These are phyloP conservation scores for Trichosurus vulpecula DNA, from an alignment of 2,797 vertebrate genomes.

Conservation along the genomic window DNA sequence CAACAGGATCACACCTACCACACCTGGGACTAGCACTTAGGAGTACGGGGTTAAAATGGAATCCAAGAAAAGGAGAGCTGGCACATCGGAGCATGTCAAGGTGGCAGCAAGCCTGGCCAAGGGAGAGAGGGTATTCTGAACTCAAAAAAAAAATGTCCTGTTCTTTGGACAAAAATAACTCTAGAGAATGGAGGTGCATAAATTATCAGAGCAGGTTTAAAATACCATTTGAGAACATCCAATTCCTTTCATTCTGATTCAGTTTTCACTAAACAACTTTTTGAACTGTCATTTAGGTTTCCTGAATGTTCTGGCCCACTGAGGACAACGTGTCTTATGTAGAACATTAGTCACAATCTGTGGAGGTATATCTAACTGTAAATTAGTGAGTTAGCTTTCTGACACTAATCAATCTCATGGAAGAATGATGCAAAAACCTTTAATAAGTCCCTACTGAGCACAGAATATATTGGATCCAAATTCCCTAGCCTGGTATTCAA, in stretches of 20 bases:
- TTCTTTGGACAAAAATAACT: background rate
- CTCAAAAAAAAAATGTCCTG: background rate
- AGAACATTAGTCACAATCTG: background rate
- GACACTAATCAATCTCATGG: background rate
- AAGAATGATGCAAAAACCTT: background rate
- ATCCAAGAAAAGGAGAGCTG: background rate
- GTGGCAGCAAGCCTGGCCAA: background rate
- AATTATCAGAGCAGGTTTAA: background rate
- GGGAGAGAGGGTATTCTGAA: background rate
- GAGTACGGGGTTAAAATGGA: background rate
- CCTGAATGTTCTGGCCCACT: background rate
- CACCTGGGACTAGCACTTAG: background rate
- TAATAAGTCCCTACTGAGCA: background rate
- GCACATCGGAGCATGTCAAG: background rate
- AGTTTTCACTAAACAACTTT: background rate
- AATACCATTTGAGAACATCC: background rate
- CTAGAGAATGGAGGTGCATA: background rate
- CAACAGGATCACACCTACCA: background rate
- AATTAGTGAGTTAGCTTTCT: background rate
- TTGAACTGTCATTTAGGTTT: background rate
- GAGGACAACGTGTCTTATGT: background rate
- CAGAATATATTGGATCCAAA: no score
- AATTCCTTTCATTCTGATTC: background rate
- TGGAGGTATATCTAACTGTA: background rate
- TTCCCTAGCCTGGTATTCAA: no score